These are phyloP conservation scores for rat (Rattus norvegicus) DNA, from an alignment of 2,113 vertebrate genomes.

Conservation along the genomic window GRCr8 NC_086020.1:103211501-103212000, in stretches of 20 bases:
- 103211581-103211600: neutral
- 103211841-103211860: neutral
- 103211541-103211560: neutral
- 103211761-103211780: neutral
- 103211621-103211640: neutral
- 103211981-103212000: too few relatives aligned
- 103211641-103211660: neutral
- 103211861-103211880: too few relatives aligned
- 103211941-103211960: too few relatives aligned
- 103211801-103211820: neutral
- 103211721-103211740: neutral
- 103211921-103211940: too few relatives aligned
- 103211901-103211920: too few relatives aligned
- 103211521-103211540: neutral
- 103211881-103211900: too few relatives aligned
- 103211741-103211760: neutral
- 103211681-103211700: neutral
- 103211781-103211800: neutral
- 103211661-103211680: neutral
- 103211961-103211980: too few relatives aligned
- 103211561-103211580: neutral
- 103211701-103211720: neutral
- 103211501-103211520: neutral
- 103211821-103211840: neutral
- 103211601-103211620: neutral